phyloP scores from a whole-genome alignment of 2,888 invertebrate species.

The Acanthosepion lycidas region DNA sequence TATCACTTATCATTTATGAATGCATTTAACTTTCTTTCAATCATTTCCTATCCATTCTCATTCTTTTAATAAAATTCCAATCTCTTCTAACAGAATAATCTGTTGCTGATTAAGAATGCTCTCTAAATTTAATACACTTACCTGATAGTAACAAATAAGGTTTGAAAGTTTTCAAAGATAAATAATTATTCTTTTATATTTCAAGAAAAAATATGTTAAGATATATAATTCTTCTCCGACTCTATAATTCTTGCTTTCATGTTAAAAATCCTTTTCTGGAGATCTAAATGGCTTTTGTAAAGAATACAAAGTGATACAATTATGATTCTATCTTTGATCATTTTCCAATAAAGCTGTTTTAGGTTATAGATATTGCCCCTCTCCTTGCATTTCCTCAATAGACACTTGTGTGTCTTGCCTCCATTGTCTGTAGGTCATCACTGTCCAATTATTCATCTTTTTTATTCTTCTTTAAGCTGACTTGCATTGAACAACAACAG shows the following conservation, averaged over 20 bases:
- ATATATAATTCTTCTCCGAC: neutral
- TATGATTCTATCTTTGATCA: neutral
- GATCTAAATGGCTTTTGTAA: no score
- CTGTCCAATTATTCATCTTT: neutral
- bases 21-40: no score
- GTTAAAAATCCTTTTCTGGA: neutral
- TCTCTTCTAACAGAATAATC: no score
- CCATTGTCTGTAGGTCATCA: neutral
- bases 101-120: no score
- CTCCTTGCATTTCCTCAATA: neutral
- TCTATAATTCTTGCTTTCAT: neutral
- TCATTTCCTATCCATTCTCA: no score
- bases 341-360: neutral
- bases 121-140: no score
- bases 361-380: neutral
- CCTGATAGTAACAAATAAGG: no score
- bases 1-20: no score
- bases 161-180: no score
- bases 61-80: no score
- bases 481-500: neutral
- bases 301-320: no score
- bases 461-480: neutral
- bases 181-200: neutral
- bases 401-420: neutral
- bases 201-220: neutral